A percentile compares a stretch with the other conserved stretches of the same genome.
Evolutionary conservation across 2,113 vertebrate genomes (phyloP).

Genomic region (Cynopterus brachyotis): DNA sequence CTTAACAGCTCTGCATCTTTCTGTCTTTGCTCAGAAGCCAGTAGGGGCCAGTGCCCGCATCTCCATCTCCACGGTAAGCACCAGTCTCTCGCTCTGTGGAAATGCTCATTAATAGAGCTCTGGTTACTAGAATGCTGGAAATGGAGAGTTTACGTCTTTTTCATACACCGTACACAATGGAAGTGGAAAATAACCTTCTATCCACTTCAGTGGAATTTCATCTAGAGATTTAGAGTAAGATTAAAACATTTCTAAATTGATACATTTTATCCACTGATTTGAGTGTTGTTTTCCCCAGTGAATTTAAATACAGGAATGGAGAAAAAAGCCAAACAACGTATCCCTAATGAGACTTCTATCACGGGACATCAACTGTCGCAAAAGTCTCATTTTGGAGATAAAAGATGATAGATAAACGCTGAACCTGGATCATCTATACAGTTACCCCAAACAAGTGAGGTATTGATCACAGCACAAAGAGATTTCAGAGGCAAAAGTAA

Average conservation of each 20-base stretch:
- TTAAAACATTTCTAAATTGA: conserved; percentile 14
- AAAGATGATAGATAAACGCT: conserved; percentile 76
- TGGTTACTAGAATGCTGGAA: conserved; percentile 47
- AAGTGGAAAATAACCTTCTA: conserved; percentile 49
- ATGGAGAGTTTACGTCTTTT: background rate
- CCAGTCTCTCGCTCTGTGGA: background rate
- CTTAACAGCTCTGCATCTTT: background rate
- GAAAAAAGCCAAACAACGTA: background rate
- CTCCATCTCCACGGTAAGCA: background rate
- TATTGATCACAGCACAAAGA: conserved; percentile 82
- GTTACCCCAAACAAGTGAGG: conserved; percentile 76
- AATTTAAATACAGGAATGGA: background rate
- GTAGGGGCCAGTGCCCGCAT: background rate
- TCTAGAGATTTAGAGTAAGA: background rate
- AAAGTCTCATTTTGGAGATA: conserved; percentile 74
- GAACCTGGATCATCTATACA: conserved; percentile 72
- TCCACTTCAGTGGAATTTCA: background rate
- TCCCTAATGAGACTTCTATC: conserved; percentile 66
- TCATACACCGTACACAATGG: background rate
- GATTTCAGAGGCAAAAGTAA: conserved; percentile 79
- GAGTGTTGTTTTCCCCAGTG: background rate
- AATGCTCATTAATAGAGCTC: background rate
- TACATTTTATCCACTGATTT: background rate
- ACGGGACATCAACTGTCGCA: conserved; percentile 46
- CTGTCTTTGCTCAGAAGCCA: background rate